Conservation (phyloP, 2,888 invertebrate species). For the Bursaphelenchus okinawaensis region DNA sequence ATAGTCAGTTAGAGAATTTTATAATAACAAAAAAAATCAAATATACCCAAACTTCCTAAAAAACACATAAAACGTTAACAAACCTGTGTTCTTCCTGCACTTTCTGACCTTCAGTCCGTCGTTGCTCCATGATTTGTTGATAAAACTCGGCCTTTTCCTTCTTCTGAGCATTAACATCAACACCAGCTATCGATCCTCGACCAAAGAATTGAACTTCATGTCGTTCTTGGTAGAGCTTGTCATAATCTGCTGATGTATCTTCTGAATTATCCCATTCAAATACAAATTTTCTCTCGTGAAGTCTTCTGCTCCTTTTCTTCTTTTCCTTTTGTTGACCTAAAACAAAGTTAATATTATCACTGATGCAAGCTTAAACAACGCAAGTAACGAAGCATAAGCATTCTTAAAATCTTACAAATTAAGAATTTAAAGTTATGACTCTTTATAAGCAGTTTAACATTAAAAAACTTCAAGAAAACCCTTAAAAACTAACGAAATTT, state of each 20-base stretch:
- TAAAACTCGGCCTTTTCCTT: slow-evolving; percentile 90
- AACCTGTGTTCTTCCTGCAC: slow-evolving; percentile 76
- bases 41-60: slow-evolving; percentile 1
- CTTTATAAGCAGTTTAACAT: background rate
- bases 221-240: slow-evolving; percentile 86
- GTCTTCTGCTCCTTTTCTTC: slow-evolving; percentile 70
- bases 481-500: background rate
- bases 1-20: background rate
- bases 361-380: slow-evolving; percentile 2
- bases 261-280: slow-evolving; percentile 99
- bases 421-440: slow-evolving; percentile 3
- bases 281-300: slow-evolving; percentile 97
- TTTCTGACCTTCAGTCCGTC: slow-evolving; percentile 91
- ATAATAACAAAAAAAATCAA: too few species aligned
- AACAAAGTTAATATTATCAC: background rate
- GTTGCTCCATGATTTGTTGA: slow-evolving; percentile 84
- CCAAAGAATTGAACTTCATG: slow-evolving; percentile 96
- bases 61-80: background rate
- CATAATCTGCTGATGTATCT: slow-evolving; percentile 94
- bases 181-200: slow-evolving; percentile 91
- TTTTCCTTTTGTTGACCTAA: slow-evolving; percentile 44
- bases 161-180: slow-evolving; percentile 75
- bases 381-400: slow-evolving; percentile 17
- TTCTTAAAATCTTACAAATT: background rate
- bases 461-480: background rate